Base-by-base conservation (phyloP, 2,888 invertebrate genomes). In the Lithophane semibrunnea region DNA sequence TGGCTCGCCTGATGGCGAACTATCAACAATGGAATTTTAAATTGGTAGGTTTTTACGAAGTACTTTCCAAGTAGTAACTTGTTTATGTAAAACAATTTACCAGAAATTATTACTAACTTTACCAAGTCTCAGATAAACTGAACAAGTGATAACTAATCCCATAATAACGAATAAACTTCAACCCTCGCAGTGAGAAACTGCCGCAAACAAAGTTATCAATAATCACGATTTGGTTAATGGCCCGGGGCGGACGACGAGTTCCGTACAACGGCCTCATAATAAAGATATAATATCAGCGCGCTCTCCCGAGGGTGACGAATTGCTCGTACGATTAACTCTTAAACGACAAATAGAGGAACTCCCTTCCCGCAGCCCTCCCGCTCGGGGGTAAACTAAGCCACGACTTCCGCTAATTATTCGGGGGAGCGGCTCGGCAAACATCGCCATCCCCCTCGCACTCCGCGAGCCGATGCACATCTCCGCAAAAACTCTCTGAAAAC, bases 331-430 rank as follows among this genome's bases (percentile, higher is more conserved):
- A 96, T 96, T 96, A 96, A 96, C 96, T 96, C 96, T 96, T 96
- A 96, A 96, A 96, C 96, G 96, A 96, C 96, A 96, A 96, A 96
- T 96, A 96, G 96, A 96, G 94, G 93, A 94, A 94, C 95, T 94
- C 95, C 95, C 95, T 94, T 92, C 94, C 94, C 94, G 93, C 94
- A 92, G 85, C 92, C 94, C 94, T 94, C 94, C 92, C 88, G 90
- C 83, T 88, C 92, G 92, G 94, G 95, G 95, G 95, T 94, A 94
- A 94, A 95, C 96, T 96, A 96, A 96, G 96, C 95, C 96, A 95
- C 95, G 95, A 95, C 95, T 96, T 96, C 95, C 95, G 95, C 96
- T 96, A 96, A 96, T 96, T 96, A 96, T 95, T 93, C 94, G 92
- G 91, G 94, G 94, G 93, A 95, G 94, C 93, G 92, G 93, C 92